A percentile compares a stretch with the other conserved stretches of the same genome.
These are phyloP conservation scores for Mobula hypostoma DNA, from an alignment of 2,113 vertebrate genomes.

Conservation along the genomic window DNA sequence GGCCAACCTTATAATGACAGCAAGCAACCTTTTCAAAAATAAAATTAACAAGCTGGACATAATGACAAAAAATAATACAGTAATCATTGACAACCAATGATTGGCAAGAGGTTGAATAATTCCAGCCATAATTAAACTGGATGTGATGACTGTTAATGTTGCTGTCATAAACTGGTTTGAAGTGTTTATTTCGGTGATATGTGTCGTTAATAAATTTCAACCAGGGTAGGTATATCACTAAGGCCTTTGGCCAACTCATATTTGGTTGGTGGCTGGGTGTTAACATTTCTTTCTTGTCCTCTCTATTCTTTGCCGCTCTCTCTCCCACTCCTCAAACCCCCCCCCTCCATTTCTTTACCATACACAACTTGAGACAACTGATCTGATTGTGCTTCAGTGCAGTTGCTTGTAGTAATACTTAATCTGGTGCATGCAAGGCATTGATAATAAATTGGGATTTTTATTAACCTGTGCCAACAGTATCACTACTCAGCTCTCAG, in stretches of 20 bases:
- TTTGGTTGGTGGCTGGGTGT: slow-evolving; percentile 20
- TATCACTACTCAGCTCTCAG: slow-evolving; percentile 61
- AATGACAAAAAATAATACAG: neutral
- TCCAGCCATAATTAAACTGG: neutral
- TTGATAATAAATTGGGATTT: neutral
- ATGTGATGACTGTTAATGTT: neutral
- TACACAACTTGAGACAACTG: neutral
- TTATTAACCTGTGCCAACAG: slow-evolving; percentile 44
- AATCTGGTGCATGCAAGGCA: neutral
- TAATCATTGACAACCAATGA: neutral
- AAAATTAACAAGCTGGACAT: neutral
- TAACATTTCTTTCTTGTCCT: neutral
- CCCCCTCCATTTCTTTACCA: neutral
- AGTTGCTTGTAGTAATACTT: slow-evolving; percentile 6
- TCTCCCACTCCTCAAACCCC: too few species aligned
- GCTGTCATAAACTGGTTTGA: slow-evolving; percentile 1
- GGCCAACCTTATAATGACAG: neutral
- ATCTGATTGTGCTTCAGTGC: slow-evolving; percentile 12
- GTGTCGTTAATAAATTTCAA: neutral
- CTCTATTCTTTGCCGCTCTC: neutral
- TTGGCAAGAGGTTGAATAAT: slow-evolving; percentile 18
- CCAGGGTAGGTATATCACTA: neutral
- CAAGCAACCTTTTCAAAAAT: neutral
- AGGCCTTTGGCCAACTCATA: neutral
- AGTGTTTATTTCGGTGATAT: slow-evolving; percentile 13